Evolutionary conservation across 2,888 invertebrate species (phyloP).

Genomic region (Calameuta pallipes): DNA sequence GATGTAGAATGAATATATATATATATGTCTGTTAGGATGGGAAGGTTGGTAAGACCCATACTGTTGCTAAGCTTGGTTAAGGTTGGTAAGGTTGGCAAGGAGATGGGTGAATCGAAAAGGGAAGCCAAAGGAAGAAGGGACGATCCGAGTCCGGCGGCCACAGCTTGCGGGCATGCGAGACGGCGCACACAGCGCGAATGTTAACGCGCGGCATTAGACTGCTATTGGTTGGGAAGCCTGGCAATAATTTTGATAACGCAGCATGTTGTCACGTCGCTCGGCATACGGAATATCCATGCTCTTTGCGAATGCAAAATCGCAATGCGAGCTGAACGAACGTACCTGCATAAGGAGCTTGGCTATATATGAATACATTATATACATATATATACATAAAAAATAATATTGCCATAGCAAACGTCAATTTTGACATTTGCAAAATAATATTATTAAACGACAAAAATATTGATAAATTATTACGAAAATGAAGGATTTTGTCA

Average conservation of each 20-base stretch:
- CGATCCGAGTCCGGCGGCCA: slow-evolving; percentile 29
- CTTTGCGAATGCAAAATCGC: background rate
- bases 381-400: no score
- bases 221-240: slow-evolving; percentile 28
- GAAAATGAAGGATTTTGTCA: no score
- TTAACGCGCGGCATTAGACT: slow-evolving; percentile 65
- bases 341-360: background rate
- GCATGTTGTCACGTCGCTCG: slow-evolving; percentile 64
- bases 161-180: slow-evolving; percentile 60
- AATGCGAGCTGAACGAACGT: background rate
- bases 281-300: slow-evolving; percentile 58
- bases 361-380: no score
- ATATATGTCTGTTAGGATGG: background rate
- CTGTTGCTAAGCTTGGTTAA: background rate
- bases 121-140: background rate
- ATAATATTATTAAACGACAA: background rate
- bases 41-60: background rate
- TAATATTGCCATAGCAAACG: background rate
- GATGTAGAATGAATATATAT: background rate
- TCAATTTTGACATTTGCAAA: background rate
- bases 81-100: background rate
- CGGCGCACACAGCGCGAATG: slow-evolving; percentile 61
- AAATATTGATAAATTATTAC: no score
- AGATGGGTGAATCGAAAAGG: background rate
- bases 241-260: slow-evolving; percentile 66